Base-by-base conservation (phyloP, 2,797 vertebrate genomes). In the Acanthiza pusilla region DNA sequence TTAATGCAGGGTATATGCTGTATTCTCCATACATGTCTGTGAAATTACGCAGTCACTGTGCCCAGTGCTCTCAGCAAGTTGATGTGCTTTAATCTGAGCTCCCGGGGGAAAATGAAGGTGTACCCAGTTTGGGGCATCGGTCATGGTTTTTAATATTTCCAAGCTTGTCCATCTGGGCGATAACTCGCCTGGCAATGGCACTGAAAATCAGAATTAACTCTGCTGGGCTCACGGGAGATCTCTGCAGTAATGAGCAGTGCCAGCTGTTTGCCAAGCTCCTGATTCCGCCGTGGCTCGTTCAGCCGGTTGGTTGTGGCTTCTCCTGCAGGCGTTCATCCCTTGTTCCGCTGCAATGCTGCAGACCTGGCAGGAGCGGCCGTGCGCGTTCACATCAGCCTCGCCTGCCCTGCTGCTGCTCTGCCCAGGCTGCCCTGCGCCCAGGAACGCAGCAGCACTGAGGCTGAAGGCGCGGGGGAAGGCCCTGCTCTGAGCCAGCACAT, bases 351-450 rank as follows among this genome's bases (percentile, higher is more conserved):
- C 94, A 98, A 99, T 2, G 98, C 99, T 68, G 94, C 98, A 43
- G 97, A 99, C 97, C 97, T 99, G 40, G 97, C 97, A 7, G 99
- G 99, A 43, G 99, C 99, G 5, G 98, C 99, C 34, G 88, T 99
- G 15, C 97, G 99, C 51, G 98, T 99, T 50, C 99, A 99, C 72
- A 61, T 99, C 58, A 78, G 97, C 40, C 92, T 98, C 38, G 95
- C 96, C 5, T 32, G 96, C 47, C 10, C 88, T 29, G 47, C 92
- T 18, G 71, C 82, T 25, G 82, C 85, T 23, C 38, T 95, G 65
- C 43, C 73, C 83, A 65, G 62, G 4, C 76, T 87, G 21, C 62
- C 63, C 36, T 94, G 68, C 18, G 43, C 96, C 22, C 97, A 98
- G 79, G 97, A 93, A 7, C 94, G 98, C 89, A 98, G 95, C 93